phyloP scores from a whole-genome alignment of 2,888 invertebrate genomes.

The Bibio marci region DNA sequence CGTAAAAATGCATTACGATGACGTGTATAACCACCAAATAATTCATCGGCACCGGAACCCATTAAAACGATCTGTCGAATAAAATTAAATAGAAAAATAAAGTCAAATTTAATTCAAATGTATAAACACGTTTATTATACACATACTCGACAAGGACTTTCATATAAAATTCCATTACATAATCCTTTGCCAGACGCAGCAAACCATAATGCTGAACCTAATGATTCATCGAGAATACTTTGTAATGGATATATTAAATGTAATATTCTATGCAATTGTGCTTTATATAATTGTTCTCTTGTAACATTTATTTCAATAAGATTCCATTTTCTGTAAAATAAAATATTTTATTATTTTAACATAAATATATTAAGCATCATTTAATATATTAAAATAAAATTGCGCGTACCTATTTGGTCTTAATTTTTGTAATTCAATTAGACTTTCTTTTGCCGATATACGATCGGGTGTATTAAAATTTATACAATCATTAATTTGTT shows the following conservation, averaged over 20 bases:
- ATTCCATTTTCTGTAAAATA: conserved; percentile 50
- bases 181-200: conserved; percentile 57
- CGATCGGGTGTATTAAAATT: conserved; percentile 68
- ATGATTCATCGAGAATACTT: conserved; percentile 86
- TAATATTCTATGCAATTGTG: conserved; percentile 40
- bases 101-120: not conserved
- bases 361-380: not conserved
- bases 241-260: conserved; percentile 71
- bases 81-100: conserved; percentile 3
- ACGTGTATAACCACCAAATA: conserved; percentile 85
- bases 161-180: conserved; percentile 10
- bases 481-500: conserved; percentile 15
- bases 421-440: conserved; percentile 46
- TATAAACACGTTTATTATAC: not conserved
- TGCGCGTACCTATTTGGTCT: conserved; percentile 41
- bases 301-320: conserved; percentile 65
- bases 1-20: conserved; percentile 59
- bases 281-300: conserved; percentile 40
- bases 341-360: conserved; percentile 8
- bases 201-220: conserved; percentile 96
- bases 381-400: conserved; percentile 1
- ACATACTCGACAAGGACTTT: conserved; percentile 15
- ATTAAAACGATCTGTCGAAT: conserved; percentile 50
- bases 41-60: conserved; percentile 95
- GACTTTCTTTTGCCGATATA: conserved; percentile 54